Evolutionary conservation across 2,888 invertebrate genomes (phyloP).

Genomic region (Polydesmus complanatus): DNA sequence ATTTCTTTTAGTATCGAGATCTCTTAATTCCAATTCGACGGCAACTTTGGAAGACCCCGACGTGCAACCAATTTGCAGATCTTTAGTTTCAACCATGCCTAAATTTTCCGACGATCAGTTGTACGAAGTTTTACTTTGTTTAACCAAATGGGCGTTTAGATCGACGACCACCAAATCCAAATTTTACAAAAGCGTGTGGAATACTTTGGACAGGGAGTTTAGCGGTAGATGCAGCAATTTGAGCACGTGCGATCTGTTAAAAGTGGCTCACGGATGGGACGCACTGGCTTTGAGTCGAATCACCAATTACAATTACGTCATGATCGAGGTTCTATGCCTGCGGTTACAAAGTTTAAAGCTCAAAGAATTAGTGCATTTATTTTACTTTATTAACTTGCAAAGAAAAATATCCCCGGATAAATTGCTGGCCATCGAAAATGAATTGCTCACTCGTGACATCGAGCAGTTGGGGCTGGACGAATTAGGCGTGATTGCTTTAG

Average conservation of each 20-base stretch:
- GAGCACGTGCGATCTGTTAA: not conserved
- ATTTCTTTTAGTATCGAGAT: not conserved
- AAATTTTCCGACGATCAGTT: not conserved
- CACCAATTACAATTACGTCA: not conserved
- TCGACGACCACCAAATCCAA: not conserved
- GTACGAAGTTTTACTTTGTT: not conserved
- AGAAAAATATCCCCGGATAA: not conserved
- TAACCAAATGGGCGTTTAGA: not conserved
- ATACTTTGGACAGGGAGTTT: not conserved
- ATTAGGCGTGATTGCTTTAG: not conserved
- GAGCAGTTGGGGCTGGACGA: not conserved
- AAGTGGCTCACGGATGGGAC: not conserved
- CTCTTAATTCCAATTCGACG: not conserved
- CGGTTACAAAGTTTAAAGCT: not conserved
- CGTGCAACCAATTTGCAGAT: not conserved
- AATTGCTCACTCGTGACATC: not conserved
- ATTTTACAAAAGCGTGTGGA: not conserved
- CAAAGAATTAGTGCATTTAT: not conserved
- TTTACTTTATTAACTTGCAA: not conserved
- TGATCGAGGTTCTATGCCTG: not conserved
- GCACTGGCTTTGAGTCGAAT: not conserved
- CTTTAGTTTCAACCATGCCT: not conserved
- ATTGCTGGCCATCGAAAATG: not conserved
- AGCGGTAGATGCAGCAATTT: not conserved
- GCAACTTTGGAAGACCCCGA: not conserved